Base-by-base conservation (phyloP, 2,113 vertebrate genomes). In the Dryoscopus gambensis region DNA sequence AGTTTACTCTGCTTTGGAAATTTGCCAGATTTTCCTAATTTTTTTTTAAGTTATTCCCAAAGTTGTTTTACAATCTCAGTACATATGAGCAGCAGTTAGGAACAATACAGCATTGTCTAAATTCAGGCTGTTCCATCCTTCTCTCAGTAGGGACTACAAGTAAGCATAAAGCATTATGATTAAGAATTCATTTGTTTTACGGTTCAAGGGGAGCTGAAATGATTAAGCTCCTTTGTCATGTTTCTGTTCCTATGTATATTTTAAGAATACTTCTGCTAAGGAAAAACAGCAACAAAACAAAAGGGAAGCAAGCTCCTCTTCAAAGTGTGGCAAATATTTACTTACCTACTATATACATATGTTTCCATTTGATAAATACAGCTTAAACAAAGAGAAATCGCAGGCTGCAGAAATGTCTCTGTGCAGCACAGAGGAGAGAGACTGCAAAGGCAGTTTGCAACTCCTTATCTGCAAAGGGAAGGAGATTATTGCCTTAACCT, bases 381-480 rank as follows among this genome's bases (percentile, higher is more conserved):
- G 9, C 79, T 94, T 71, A 91, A 91, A 92, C 62, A 62, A 71
- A 84, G 89, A 90, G 76, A 84, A 97, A 92, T 44, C 0, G 6
- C 71, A 80, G 78, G 71, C 71, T 85, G 53, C 64, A 83, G 86
- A 75, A 96, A 75, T 73, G 82, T 82, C 70, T 90, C 65, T 69
- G 57, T 86, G 50, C 11, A 5, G 69, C 25, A 19, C 44, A 40
- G 57, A 85, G 62, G 59, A 91, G 89, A 60, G 74, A 82, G 40
- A 46, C 93, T 90, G 79, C 69, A 91, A 95, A 96, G 86, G 76
- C 81, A 95, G 64, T 95, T 95, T 95, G 84, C 81, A 90, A 84
- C 86, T 94, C 93, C 81, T 97, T 97, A 96, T 97, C 97, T 95
- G 65, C 79, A 95, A 92, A 97, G 28, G 62, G 44, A 94, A 97